A percentile compares a stretch with the other conserved stretches of the same genome.
These are phyloP conservation scores for Coptodon rendalli DNA, from an alignment of 2,113 vertebrate species.

Conservation along the genomic window DNA sequence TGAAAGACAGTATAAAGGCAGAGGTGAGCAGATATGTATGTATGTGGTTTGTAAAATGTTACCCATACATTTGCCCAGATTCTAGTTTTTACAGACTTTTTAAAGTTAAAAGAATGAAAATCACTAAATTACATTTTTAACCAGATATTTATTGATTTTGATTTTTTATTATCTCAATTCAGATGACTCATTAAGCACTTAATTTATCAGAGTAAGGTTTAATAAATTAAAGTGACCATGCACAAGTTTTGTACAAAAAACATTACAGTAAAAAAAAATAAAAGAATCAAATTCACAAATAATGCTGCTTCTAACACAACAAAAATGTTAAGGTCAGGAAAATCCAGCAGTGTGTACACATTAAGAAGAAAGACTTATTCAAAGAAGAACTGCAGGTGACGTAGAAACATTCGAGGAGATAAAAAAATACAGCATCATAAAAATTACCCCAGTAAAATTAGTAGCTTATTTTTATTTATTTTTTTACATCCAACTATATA, in stretches of 20 bases:
- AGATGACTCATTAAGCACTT: not conserved
- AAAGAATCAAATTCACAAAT: slow-evolving; percentile 73
- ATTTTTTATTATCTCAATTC: not conserved
- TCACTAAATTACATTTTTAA: not conserved
- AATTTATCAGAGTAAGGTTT: slow-evolving; percentile 85
- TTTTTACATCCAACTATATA: slow-evolving; percentile 67
- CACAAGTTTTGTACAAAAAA: slow-evolving; percentile 85
- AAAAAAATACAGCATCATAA: slow-evolving; percentile 64
- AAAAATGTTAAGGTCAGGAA: slow-evolving; percentile 72
- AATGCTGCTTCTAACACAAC: slow-evolving; percentile 74
- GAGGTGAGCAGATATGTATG: not conserved
- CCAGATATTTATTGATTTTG: not conserved
- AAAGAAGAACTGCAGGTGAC: slow-evolving; percentile 34
- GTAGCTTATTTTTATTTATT: slow-evolving; percentile 33
- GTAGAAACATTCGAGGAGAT: slow-evolving; percentile 55
- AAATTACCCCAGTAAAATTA: slow-evolving; percentile 54
- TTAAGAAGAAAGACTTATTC: slow-evolving; percentile 64
- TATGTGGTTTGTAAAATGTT: not conserved
- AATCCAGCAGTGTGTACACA: slow-evolving; percentile 72
- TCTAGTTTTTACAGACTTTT: not conserved
- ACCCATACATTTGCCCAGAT: not conserved
- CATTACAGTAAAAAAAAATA: slow-evolving; percentile 75
- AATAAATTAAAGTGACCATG: slow-evolving; percentile 98
- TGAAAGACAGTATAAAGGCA: not conserved
- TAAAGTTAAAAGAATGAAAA: not conserved